Conservation (phyloP, 2,113 vertebrate species). For the Apteryx mantelli region DNA sequence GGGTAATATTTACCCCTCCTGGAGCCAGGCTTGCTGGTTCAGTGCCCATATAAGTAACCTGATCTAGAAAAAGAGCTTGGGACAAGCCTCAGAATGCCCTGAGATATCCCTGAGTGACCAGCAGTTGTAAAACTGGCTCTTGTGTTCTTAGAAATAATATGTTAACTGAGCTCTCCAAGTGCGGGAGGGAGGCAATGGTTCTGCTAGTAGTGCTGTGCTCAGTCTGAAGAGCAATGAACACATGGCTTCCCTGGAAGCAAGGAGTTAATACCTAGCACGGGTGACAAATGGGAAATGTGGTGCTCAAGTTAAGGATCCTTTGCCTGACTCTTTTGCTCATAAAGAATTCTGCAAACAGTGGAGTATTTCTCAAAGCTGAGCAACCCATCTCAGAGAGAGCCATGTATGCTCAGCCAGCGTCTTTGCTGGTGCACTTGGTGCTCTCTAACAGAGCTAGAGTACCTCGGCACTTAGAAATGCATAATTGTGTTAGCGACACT, state of each 20-base stretch:
- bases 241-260: neutral
- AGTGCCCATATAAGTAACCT: neutral
- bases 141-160: neutral
- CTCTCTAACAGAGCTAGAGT: neutral
- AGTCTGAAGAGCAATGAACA: neutral
- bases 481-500: neutral
- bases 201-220: accelerated
- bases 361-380: neutral
- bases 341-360: neutral
- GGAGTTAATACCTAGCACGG: neutral
- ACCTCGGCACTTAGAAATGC: too few relatives aligned
- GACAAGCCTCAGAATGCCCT: neutral
- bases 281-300: neutral
- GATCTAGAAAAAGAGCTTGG: neutral
- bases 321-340: neutral
- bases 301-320: neutral
- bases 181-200: neutral
- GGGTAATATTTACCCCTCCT: neutral
- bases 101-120: neutral
- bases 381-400: neutral
- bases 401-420: neutral
- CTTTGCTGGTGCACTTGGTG: neutral
- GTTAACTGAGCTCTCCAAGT: neutral
- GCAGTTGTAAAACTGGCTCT: accelerated
- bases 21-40: neutral